Percentiles rank a stretch among this genome's conserved stretches.
Evolutionary conservation across 2,113 vertebrate species (phyloP).

Genomic region (Rhea pennata): DNA sequence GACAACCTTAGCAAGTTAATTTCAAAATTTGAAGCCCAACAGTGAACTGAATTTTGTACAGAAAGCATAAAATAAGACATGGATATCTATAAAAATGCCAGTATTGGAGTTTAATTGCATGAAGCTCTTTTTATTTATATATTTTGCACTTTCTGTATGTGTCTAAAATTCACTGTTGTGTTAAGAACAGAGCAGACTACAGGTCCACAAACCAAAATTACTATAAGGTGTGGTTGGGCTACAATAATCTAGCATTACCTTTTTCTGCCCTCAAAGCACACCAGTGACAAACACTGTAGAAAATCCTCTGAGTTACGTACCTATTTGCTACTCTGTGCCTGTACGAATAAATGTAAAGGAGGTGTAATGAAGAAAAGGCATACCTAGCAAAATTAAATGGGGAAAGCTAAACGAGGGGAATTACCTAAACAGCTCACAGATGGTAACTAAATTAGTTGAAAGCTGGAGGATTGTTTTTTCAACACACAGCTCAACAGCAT

Average conservation of each 20-base stretch:
- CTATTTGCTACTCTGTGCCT: background rate
- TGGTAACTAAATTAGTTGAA: conserved; percentile 51
- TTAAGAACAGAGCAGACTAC: background rate
- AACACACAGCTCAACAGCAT: conserved; percentile 47
- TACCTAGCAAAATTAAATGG: background rate
- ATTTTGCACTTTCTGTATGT: background rate
- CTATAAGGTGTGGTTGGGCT: background rate
- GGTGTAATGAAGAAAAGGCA: conserved; percentile 10
- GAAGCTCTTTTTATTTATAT: background rate
- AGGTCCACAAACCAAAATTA: background rate
- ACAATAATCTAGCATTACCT: background rate
- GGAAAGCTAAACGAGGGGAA: conserved; percentile 27
- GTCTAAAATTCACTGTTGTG: background rate
- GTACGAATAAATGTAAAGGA: background rate
- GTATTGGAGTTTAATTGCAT: background rate
- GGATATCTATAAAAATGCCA: background rate
- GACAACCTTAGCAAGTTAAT: background rate
- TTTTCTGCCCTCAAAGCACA: background rate
- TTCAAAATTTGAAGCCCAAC: background rate
- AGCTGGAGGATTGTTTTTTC: conserved; percentile 56
- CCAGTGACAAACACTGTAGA: background rate
- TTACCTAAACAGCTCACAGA: conserved; percentile 52
- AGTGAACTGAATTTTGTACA: background rate
- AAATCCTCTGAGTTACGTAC: background rate
- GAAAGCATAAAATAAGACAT: background rate